phyloP scores from a whole-genome alignment of 2,797 vertebrate genomes.

The Anabacerthia variegaticeps region DNA sequence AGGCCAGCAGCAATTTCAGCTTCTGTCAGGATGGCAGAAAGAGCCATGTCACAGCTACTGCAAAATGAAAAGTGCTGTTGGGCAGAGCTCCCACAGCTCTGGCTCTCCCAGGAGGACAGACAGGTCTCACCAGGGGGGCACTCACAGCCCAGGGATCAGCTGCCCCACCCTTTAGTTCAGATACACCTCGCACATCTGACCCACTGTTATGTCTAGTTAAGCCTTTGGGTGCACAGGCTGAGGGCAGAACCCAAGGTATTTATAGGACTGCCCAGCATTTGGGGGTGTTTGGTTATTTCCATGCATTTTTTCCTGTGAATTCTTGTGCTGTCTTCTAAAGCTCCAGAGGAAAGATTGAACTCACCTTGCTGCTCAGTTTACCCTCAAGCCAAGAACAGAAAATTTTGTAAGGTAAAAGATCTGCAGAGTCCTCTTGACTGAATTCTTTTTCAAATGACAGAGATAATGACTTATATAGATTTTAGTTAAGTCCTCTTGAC shows the following conservation, averaged over 20 bases:
- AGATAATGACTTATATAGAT: constrained; percentile 44
- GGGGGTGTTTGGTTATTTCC: not conserved
- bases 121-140: not conserved
- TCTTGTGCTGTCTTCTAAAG: not conserved
- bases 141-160: not conserved
- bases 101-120: not conserved
- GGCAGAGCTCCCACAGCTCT: not conserved
- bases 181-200: not conserved
- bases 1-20: constrained; percentile 81
- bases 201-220: not conserved
- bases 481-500: constrained; percentile 45
- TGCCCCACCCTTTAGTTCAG: not conserved
- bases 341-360: not conserved
- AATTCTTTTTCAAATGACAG: not conserved
- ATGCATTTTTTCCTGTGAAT: not conserved
- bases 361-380: constrained; percentile 35
- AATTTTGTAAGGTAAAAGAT: not conserved
- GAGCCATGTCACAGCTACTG: constrained; percentile 73
- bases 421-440: not conserved
- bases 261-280: not conserved
- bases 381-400: not conserved
- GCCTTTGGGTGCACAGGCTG: not conserved
- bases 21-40: constrained; percentile 79
- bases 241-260: not conserved
- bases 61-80: not conserved